A percentile compares a stretch with the other conserved stretches of the same genome.
These are phyloP conservation scores for Collichthys lucidus DNA, from an alignment of 2,113 vertebrate genomes.

Conservation along the genomic window DNA sequence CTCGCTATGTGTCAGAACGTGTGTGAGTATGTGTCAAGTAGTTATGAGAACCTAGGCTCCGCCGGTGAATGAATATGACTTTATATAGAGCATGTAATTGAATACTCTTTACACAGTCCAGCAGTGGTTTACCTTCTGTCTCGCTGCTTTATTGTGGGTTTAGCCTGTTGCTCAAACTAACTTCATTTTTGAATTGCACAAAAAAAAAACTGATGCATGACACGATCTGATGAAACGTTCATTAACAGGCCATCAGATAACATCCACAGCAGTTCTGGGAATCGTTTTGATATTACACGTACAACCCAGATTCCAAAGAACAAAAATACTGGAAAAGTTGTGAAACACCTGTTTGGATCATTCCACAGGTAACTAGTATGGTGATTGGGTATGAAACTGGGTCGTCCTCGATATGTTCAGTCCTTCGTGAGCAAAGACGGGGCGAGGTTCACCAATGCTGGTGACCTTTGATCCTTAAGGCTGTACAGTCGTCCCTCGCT, in stretches of 20 bases:
- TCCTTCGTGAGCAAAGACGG: too few species aligned
- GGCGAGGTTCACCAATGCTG: too few species aligned
- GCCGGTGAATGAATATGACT: constrained; percentile 36
- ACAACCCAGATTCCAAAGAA: too few species aligned
- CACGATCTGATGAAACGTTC: background rate
- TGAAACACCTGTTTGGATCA: too few species aligned
- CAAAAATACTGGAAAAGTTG: too few species aligned
- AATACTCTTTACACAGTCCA: constrained; percentile 43
- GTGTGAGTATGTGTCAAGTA: constrained; percentile 31
- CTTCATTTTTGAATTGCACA: background rate
- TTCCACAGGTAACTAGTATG: too few species aligned
- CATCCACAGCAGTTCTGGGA: background rate
- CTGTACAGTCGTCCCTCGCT: too few species aligned
- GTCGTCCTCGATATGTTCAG: too few species aligned
- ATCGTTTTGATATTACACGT: background rate
- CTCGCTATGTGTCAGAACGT: constrained; percentile 47
- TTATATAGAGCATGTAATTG: constrained; percentile 60
- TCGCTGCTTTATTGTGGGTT: constrained; percentile 20
- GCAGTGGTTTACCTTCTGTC: constrained; percentile 37
- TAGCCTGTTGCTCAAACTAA: background rate
- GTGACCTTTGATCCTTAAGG: too few species aligned
- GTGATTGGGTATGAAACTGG: too few species aligned
- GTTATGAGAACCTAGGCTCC: constrained; percentile 47
- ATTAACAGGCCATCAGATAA: background rate
- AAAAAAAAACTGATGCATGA: background rate